Evolutionary conservation across 2,113 vertebrate genomes (phyloP).

Genomic region (Heliornis fulica): DNA sequence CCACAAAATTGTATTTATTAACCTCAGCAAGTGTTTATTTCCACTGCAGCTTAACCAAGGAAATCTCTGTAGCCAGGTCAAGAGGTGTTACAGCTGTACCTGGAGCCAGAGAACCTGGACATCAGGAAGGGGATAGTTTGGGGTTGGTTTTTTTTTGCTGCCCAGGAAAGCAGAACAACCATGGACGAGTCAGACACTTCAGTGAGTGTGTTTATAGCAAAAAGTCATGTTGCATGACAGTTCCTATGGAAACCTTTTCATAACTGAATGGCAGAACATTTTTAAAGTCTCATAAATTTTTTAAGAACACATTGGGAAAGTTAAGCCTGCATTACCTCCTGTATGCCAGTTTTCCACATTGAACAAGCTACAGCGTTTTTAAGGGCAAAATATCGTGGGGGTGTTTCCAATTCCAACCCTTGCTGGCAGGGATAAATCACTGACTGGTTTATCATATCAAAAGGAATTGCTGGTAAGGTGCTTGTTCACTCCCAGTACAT

Average conservation of each 20-base stretch:
- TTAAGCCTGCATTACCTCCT: not conserved
- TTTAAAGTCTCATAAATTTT: not conserved
- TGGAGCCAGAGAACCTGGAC: not conserved
- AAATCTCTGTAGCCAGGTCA: not conserved
- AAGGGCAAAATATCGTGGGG: not conserved
- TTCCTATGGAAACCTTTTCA: constrained; percentile 41
- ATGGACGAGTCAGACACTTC: not conserved
- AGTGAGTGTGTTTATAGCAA: not conserved
- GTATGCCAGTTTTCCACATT: not conserved
- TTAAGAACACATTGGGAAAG: not conserved
- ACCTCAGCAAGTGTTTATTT: not conserved
- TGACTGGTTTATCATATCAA: not conserved
- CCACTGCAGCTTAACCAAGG: not conserved
- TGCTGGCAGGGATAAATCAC: not conserved
- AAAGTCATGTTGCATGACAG: not conserved
- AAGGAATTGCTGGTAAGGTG: not conserved
- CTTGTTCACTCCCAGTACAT: not conserved
- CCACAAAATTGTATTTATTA: not conserved
- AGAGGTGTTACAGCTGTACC: not conserved
- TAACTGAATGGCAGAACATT: not conserved
- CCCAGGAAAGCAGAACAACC: not conserved
- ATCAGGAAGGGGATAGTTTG: not conserved
- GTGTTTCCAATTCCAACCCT: not conserved
- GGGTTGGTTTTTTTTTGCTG: not conserved
- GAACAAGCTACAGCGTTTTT: not conserved